A percentile compares a stretch with the other conserved stretches of the same genome.
These are phyloP conservation scores for Drosophila erecta DNA, from an alignment of 1,140 invertebrate species.

Conservation along the genomic window DNA sequence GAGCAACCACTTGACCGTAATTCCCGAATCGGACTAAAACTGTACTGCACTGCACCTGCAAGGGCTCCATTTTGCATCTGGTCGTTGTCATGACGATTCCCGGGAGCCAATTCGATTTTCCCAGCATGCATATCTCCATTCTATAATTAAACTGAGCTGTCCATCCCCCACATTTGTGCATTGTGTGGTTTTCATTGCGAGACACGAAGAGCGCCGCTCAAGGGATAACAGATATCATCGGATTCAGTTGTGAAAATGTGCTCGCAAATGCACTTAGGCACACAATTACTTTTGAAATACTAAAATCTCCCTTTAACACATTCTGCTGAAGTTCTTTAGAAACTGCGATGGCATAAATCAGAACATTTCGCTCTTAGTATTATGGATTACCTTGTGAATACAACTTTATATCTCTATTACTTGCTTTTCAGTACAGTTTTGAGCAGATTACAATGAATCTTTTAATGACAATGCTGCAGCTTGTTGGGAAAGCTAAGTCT, in stretches of 20 bases:
- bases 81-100: conserved; percentile 32
- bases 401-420: too few species aligned
- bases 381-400: too few species aligned
- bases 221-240: not conserved
- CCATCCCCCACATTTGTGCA: not conserved
- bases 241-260: not conserved
- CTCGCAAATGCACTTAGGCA: too few species aligned
- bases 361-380: too few species aligned
- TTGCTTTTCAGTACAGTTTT: too few species aligned
- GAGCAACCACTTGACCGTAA: conserved; percentile 9
- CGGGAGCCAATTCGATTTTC: conserved; percentile 3
- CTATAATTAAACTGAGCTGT: conserved; percentile 44
- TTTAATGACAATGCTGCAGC: too few species aligned
- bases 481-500: too few species aligned
- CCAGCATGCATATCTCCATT: conserved; percentile 19
- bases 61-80: conserved; percentile 5
- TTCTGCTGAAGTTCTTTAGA: too few species aligned
- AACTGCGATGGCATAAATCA: too few species aligned
- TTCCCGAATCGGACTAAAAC: conserved; percentile 4
- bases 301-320: too few species aligned
- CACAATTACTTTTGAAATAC: not conserved
- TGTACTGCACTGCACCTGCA: not conserved
- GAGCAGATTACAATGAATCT: too few species aligned
- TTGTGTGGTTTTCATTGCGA: conserved; percentile 1
- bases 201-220: not conserved